Base-by-base conservation (phyloP, 2,797 vertebrate species). In the Phalloptychus januarius region DNA sequence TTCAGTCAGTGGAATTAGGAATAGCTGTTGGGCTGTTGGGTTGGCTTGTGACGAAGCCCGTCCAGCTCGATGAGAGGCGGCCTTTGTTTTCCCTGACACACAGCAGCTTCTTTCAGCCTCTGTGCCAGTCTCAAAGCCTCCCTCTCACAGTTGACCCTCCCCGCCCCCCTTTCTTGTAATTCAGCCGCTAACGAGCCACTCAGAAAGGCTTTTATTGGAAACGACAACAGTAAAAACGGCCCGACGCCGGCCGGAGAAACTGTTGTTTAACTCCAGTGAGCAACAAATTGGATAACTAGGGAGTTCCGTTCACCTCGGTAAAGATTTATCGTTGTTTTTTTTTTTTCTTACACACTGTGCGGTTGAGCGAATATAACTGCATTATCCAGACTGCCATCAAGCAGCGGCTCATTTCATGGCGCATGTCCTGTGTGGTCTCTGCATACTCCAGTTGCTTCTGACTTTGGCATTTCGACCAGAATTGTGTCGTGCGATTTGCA, bases 271-370 rank as follows among this genome's bases (percentile, higher is more conserved):
- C 81, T 82, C 71, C 74, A 84, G 82, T 80, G 70, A 81, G 74
- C 86, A 83, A 85, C 81, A 90, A 88, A 91, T 91, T 78, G 75
- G 83, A 85, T 87, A 85, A 89, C 75, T 38, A 71, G 77, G 28
- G 65, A 85, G 84, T 82, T 85, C 31, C 0, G 33, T 73, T 82
- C 67, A 74, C 69, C 78, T 74, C 74, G 25, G 48, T 70, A 58
- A 23, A 38, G 74, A 54, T 54, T 46, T 28, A 46, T 40, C 36
- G 36, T 25, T 50, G 1, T 42, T 67, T 23, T 71, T 79, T 48
- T 20, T 50, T 50, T 50, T 50, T 8, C 2, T 52, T 52, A 52
- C 23, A 20, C 72, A 28, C 75, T 44, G 2, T 46, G 73, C 74
- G 80, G 74, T 77, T 84, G 7, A 52, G 72, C 40, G 23, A 61